Evolutionary conservation across 2,797 vertebrate genomes (phyloP), one percentile per base, ranked within the genome.

Genomic region (Acestrorhynchus altus): DNA sequence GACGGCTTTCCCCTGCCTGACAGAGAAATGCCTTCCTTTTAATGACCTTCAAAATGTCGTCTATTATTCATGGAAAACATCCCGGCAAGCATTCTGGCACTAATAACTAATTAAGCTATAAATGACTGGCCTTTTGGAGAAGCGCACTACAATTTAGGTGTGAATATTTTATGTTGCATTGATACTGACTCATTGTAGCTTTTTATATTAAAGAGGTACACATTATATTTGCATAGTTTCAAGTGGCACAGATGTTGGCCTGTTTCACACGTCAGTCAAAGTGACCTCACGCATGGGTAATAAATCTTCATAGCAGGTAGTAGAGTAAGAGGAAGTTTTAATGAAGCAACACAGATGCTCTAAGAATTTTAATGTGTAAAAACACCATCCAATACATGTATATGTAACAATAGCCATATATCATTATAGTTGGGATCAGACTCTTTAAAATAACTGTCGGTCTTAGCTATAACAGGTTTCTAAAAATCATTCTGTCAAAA

Each of bases 51-150:
- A 88, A 85, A 87, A 83, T 72, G 83, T 73, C 54, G 75, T 90
- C 46, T 86, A 87, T 90, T 89, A 91, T 90, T 92, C 86, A 91
- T 88, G 82, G 67, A 66, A 86, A 85, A 52, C 77, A 83, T 81
- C 68, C 79, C 79, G 79, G 82, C 82, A 81, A 85, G 74, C 73
- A 20, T 77, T 84, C 84, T 85, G 68, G 78, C 81, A 77, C 74
- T 87, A 80, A 85, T 84, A 88, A 86, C 84, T 90, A 85, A 88
- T 89, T 87, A 88, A 80, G 77, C 74, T 22, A 31, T 83, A 86
- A 87, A 79, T 79, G 71, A 79, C 72, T 69, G 72, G 78, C 81
- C 68, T 69, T 79, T 70, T 83, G 83, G 72, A 88, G 81, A 87
- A 66, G 76, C 67, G 56, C 42, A 77, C 74, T 51, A 83, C 63